Base-by-base conservation (phyloP, 2,888 invertebrate species). In the Holacanthella duospinosa region DNA sequence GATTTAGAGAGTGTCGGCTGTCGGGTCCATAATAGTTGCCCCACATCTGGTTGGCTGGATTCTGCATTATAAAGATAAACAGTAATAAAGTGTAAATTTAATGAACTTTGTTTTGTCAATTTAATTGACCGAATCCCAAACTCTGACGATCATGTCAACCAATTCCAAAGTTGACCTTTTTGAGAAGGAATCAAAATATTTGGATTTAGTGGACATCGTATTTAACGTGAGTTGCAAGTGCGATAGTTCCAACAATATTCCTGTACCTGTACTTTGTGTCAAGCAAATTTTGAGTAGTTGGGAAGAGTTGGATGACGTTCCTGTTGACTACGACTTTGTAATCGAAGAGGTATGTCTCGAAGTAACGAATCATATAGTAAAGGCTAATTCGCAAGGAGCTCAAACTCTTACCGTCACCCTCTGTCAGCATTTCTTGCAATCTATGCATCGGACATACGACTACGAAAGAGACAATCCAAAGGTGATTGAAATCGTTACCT, bases 301-400 rank as follows among this genome's bases (percentile, higher is more conserved):
- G 58, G 58, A 29, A n/a, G 58, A 58, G 6, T 4, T 55, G 55
- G 58, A 58, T 21, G 29, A 29, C 2, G 25, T 58, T 3, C 58
- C 58, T 4, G 2, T 58, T 25, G 58, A 58, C 58, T 58, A 58
- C 29, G 58, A 58, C n/a, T 58, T 29, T 29, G 36, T 58, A 12
- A 25, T 58, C 6, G 36, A n/a, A 36, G 58, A 58, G 29, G 21
- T 58, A 19, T 43, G 43, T 21, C 12, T 25, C 2, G 58, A 58
- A 29, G 58, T 58, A 6, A 29, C 21, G 25, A 25, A 58, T n/a
- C 28, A 27, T 12, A 25, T 58, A 2, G 43, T 29, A 19, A 3
- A 29, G 3, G 58, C 27, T 6, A n/a, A n/a, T n/a, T n/a, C n/a
- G n/a, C n/a, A n/a, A n/a, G n/a, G n/a, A n/a, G 12, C 24, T 4